Base-by-base conservation (phyloP, 2,797 vertebrate genomes). In the Pangasius larnaudii region DNA sequence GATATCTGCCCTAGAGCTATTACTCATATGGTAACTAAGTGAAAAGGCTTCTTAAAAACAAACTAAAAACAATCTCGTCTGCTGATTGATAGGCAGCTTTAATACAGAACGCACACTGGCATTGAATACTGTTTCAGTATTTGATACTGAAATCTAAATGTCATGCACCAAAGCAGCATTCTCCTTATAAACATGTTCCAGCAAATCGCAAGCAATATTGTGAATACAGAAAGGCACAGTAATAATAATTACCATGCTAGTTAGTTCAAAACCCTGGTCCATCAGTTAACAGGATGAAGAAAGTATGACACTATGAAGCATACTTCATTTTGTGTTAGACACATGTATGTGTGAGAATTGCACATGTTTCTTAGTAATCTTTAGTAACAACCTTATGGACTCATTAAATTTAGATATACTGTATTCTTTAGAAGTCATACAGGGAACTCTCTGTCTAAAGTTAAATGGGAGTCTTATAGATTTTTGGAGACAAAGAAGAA, bases 401-500 rank as follows among this genome's bases (percentile, higher is more conserved):
- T 59, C 27, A 89, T 78, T 82, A 88, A 78, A 91, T 91, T 81
- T 86, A 88, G 80, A 88, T 78, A 88, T 82, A 90, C 39, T 88
- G 69, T 86, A 85, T 88, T 89, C 87, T 86, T 85, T 86, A 85
- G 59, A 72, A 86, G 84, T 84, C 27, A 86, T 81, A 78, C 61
- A 51, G 77, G 65, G 51, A 88, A 81, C 72, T 90, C 75, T 87
- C 51, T 84, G 86, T 90, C 58, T 63, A 84, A 58, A 89, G 81
- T 88, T 84, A 92, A 91, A 88, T 89, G 71, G 85, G 39, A 86
- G 87, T 59, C 36, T 86, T 87, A 74, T 80, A 85, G 67, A 87
- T 89, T 89, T 85, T 85, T 89, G 10, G 42, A 89, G 75, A 90
- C 49, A 91, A 90, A 91, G 85, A 90, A 85, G 85, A 93, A 93